Evolutionary conservation across 2,797 vertebrate species (phyloP), one percentile per base, ranked within the genome.

Genomic region (Mormyrops attenuatus): DNA sequence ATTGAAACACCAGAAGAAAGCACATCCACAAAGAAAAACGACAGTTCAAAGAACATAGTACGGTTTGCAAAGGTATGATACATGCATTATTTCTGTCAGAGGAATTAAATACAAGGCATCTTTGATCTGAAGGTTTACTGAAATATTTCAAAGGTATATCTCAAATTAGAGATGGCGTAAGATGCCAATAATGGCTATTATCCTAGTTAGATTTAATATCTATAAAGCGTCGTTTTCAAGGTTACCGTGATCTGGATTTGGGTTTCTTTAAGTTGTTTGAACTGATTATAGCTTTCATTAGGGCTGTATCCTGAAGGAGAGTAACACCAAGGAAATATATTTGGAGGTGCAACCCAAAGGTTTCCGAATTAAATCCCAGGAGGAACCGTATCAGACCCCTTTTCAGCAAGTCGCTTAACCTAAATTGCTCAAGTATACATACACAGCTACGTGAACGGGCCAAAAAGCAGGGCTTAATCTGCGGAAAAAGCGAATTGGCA

Each of bases 61-160:
- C 26, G 15, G 73, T 44, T 20, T 80, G 73, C 73, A n/a, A 41
- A 38, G 73, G 73, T 80, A n/a, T 44, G 73, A 80, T 80, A 80
- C 73, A 44, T 44, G 73, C 73, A 41, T 44, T 80, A 80, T 80
- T 80, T 80, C 73, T 80, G 15, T 20, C 38, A 80, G 73, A 80
- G 38, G 38, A 80, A 80, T 80, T 41, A 80, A 80, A 80, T 80
- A n/a, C 38, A 80, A 80, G 73, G 73, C 17, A 6, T 44, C 73
- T 80, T 80, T 80, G 73, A 80, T 80, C 73, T 80, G 38, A 80
- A 44, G 73, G 15, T 80, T 80, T 41, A 20, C 73, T 80, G 73
- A 80, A 80, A 44, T 80, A 80, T 80, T 80, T 80, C 34, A 80
- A 80, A 80, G 26, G 7, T 80, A 80, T 44, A 80, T 44, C 73